phyloP scores from a whole-genome alignment of 1,140 invertebrate genomes.

The Leptopilina boulardi region DNA sequence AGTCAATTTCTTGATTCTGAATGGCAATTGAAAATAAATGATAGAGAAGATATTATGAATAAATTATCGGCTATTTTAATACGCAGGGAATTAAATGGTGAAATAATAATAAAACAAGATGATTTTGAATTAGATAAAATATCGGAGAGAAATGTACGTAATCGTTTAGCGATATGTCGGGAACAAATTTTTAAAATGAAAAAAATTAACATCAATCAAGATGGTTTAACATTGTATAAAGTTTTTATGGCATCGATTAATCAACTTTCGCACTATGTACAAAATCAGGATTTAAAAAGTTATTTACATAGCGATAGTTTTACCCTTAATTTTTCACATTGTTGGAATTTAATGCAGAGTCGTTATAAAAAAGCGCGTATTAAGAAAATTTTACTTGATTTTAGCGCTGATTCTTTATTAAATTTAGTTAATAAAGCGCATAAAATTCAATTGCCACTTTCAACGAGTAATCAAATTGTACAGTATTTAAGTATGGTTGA shows the following conservation, averaged over 20 bases:
- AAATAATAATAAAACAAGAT: background rate
- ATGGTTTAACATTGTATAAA: background rate
- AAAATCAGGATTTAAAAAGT: background rate
- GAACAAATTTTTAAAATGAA: background rate
- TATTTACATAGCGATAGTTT: background rate
- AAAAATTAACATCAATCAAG: background rate
- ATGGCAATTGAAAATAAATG: background rate
- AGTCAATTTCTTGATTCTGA: background rate
- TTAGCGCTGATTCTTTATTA: background rate
- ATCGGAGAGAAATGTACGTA: background rate
- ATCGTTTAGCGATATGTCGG: background rate
- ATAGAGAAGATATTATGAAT: background rate
- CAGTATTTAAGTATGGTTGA: background rate
- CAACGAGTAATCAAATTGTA: background rate
- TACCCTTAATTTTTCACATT: background rate
- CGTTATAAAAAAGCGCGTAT: background rate
- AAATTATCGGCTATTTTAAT: background rate
- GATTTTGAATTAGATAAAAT: background rate
- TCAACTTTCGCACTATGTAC: background rate
- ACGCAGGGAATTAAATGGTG: background rate
- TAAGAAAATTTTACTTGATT: conserved; percentile 5
- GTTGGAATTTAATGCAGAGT: background rate
- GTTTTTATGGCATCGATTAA: background rate
- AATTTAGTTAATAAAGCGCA: background rate
- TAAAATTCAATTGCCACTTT: background rate